Conservation (phyloP, 2,888 invertebrate genomes). For the Liodrosophila aerea region DNA sequence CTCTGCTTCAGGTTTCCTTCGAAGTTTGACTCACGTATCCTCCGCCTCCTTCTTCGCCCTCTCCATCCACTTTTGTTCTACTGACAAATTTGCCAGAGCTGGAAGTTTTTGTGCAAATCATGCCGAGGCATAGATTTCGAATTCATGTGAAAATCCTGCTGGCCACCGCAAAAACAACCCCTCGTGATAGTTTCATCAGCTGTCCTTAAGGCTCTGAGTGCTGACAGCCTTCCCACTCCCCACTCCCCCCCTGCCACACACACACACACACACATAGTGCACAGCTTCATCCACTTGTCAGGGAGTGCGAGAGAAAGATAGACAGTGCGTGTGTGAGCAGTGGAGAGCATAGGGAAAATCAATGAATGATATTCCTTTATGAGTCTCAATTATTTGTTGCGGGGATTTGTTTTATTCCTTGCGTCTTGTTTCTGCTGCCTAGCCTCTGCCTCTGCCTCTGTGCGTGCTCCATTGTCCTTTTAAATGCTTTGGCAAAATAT, state of each 20-base stretch:
- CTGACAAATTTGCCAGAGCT: conserved; percentile 68
- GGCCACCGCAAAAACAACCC: conserved; percentile 57
- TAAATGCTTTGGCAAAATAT: conserved; percentile 78
- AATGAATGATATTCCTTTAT: conserved; percentile 78
- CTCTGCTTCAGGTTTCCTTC: conserved; percentile 55
- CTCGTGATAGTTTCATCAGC: conserved; percentile 72
- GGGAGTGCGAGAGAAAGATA: conserved; percentile 1
- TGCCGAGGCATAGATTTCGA: conserved; percentile 79
- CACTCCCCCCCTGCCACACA: too few species aligned
- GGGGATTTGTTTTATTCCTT: conserved; percentile 72
- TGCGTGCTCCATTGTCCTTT: conserved; percentile 75
- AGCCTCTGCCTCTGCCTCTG: conserved; percentile 11
- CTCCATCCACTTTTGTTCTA: conserved; percentile 18
- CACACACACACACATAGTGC: too few species aligned
- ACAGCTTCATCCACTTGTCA: conserved; percentile 64
- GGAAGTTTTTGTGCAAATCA: conserved; percentile 77
- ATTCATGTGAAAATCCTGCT: conserved; percentile 66
- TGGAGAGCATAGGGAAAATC: conserved; percentile 61
- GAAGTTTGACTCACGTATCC: conserved; percentile 36
- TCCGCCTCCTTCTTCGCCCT: conserved; percentile 2
- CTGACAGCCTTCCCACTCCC: conserved; percentile 31
- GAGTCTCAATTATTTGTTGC: conserved; percentile 79
- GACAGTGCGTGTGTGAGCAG: conserved; percentile 4
- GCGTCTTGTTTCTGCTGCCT: conserved; percentile 8
- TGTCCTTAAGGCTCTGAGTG: conserved; percentile 56